These are phyloP conservation scores for Sminthurides aquaticus DNA, from an alignment of 2,888 invertebrate genomes.

Conservation along the genomic window DNA sequence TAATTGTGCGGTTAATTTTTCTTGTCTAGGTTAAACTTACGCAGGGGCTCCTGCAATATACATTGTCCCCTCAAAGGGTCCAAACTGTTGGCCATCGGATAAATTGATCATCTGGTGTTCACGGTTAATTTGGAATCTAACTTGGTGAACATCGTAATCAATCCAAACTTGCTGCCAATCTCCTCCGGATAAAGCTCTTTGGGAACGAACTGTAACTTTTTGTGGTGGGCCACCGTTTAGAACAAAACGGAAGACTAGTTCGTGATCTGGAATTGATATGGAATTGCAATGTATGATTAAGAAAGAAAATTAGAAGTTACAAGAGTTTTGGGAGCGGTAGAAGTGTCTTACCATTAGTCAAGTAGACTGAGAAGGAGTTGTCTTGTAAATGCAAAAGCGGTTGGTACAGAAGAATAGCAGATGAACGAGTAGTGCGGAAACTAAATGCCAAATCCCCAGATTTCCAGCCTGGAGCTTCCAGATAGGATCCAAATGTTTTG, in stretches of 20 bases:
- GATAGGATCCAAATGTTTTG: constrained; percentile 82
- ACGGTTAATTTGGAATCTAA: constrained; percentile 84
- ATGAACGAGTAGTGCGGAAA: constrained; percentile 82
- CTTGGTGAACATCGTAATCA: constrained; percentile 88
- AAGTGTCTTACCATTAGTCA: constrained; percentile 56
- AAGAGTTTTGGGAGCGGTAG: background rate
- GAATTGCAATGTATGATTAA: no score
- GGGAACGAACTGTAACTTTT: constrained; percentile 73
- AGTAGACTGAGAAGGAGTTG: constrained; percentile 84
- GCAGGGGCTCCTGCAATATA: constrained; percentile 87
- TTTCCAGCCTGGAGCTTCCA: constrained; percentile 88
- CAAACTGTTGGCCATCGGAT: constrained; percentile 76
- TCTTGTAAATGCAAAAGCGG: constrained; percentile 81
- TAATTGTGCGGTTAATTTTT: no score
- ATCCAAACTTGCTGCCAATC: constrained; percentile 94
- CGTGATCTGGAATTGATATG: constrained; percentile 57
- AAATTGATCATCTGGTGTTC: constrained; percentile 81
- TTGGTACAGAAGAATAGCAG: constrained; percentile 81
- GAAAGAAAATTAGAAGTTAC: background rate
- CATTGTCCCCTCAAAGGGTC: constrained; percentile 87
- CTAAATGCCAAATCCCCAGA: constrained; percentile 88
- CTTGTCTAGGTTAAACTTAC: constrained; percentile 60
- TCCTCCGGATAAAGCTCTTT: constrained; percentile 75
- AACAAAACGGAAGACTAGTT: constrained; percentile 81
- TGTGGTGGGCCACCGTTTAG: constrained; percentile 74